Base-by-base conservation (phyloP, 1,140 invertebrate genomes). In the Diorhabda elongata region DNA sequence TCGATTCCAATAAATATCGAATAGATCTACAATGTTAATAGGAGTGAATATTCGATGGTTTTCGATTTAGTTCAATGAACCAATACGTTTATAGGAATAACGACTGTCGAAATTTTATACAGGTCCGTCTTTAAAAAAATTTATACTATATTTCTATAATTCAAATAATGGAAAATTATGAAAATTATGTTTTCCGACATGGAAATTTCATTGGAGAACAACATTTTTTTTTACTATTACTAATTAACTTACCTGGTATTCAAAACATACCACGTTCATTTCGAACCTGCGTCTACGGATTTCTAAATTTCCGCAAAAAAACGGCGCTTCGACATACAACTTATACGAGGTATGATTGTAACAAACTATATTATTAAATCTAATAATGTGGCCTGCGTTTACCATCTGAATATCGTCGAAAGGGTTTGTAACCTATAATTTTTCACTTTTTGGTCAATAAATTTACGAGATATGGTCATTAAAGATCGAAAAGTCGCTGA, bases 1-100 rank as follows among this genome's bases (percentile, higher is more conserved):
- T 73, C 74, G 6, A 76, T 68, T 5, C 75, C 76, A 65, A 80
- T 76, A 3, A 81, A 66, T 8, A 80, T 73, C 2, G 77, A 78
- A 60, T 79, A 75, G 8, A 77, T 74, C 77, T 80, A 58, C 58
- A 76, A 42, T 26, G 26, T 26, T 26, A 26, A 26, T 26, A 26
- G 1, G 1, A 26, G 26, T 26, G 26, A 26, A 45, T 4, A 56
- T 56, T 56, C 52, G n/a, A n/a, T 56, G 6, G 52, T 6, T 56
- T 56, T 56, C 52, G 26, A 26, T 26, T 1, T 26, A 26, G 26
- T 26, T 26, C 26, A 26, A 26, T 26, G 26, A 26, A 26, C 26
- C 26, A 26, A 26, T 26, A 26, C 26, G 26, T 26, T 26, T 26
- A 26, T 26, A 26, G 26, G 26, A 26, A 26, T 26, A 26, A 26